Evolutionary conservation across 2,888 invertebrate species (phyloP).

Genomic region (Archaeoteleia sp.): DNA sequence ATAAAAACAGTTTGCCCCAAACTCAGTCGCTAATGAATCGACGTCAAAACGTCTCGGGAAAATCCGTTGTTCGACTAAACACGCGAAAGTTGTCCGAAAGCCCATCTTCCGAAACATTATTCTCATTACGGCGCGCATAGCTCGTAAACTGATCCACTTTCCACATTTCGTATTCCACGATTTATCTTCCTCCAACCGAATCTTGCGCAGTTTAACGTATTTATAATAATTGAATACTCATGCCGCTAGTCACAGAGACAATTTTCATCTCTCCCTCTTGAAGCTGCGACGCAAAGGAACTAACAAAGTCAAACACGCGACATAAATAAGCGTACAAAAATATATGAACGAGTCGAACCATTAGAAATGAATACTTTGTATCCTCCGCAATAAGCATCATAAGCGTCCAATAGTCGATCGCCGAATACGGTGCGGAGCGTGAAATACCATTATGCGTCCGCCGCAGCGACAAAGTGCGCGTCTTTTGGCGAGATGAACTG

Average conservation of each 20-base stretch:
- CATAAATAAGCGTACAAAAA: constrained; percentile 18
- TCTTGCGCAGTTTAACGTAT: constrained; percentile 22
- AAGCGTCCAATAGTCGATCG: no score
- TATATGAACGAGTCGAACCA: constrained; percentile 10
- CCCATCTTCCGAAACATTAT: constrained; percentile 10
- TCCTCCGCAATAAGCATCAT: not conserved
- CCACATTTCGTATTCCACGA: constrained; percentile 10
- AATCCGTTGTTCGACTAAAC: constrained; percentile 8
- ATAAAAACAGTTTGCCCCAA: constrained; percentile 14
- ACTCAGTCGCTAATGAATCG: constrained; percentile 14
- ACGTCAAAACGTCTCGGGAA: constrained; percentile 7
- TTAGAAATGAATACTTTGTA: constrained; percentile 31
- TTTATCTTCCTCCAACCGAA: constrained; percentile 11
- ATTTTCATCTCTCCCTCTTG: not conserved
- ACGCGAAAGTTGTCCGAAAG: constrained; percentile 3
- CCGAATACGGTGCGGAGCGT: constrained; percentile 5
- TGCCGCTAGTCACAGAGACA: not conserved
- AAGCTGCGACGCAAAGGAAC: not conserved
- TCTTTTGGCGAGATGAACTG: constrained; percentile 33
- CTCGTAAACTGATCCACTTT: constrained; percentile 15
- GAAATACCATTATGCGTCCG: constrained; percentile 26
- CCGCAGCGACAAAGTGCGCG: constrained; percentile 16
- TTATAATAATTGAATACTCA: constrained; percentile 26
- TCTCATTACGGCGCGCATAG: constrained; percentile 10
- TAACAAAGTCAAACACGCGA: constrained; percentile 26